Evolutionary conservation across 2,113 vertebrate genomes (phyloP).

Genomic region (Drymodes brunneopygia): DNA sequence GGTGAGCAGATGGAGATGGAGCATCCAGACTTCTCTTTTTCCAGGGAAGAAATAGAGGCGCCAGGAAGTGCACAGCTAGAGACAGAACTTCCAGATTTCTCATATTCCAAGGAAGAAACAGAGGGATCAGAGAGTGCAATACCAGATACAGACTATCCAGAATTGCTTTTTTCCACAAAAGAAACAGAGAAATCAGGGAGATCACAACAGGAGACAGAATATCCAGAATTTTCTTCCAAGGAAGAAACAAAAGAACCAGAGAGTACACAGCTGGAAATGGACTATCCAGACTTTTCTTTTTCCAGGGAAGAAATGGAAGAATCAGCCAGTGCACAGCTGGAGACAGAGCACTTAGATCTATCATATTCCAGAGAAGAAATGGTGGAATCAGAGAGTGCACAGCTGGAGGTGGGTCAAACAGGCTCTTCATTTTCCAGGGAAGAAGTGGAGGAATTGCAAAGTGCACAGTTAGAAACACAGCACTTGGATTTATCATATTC

Average conservation of each 20-base stretch:
- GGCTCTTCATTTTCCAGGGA: no score
- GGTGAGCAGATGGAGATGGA: not conserved
- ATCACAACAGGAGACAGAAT: not conserved
- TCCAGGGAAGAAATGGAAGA: not conserved
- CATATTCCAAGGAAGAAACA: not conserved
- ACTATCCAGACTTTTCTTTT: not conserved
- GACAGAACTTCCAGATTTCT: not conserved
- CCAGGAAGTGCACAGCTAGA: not conserved
- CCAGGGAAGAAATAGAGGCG: not conserved
- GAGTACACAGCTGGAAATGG: not conserved
- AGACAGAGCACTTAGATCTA: not conserved
- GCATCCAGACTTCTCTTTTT: not conserved
- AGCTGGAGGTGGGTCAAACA: not conserved
- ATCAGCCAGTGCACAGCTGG: not conserved
- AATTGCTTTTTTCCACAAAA: not conserved
- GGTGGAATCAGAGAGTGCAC: not conserved
- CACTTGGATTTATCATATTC: not conserved
- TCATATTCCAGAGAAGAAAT: not conserved
- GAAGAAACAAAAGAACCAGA: not conserved
- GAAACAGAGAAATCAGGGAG: not conserved
- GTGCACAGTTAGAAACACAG: rapidly evolving
- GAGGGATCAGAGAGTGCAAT: not conserved
- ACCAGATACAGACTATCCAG: not conserved
- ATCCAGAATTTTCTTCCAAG: not conserved
- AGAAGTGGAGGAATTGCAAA: no score